Conservation (phyloP, 64 coral and sea anemone species). For the Actinia tenebrosa region DNA sequence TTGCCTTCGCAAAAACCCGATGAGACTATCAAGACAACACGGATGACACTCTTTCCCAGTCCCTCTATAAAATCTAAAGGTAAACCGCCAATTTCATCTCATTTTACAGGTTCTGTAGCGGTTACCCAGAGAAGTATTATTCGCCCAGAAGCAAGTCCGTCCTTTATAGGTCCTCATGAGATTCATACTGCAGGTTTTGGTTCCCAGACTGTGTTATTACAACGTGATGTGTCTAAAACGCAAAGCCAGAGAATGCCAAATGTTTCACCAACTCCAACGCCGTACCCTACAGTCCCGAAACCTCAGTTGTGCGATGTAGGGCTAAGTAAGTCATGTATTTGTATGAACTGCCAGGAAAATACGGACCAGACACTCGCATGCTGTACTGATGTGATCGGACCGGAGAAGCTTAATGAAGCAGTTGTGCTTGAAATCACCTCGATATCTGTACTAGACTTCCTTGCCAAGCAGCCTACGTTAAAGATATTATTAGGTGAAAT, state of each 20-base stretch:
- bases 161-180: background rate
- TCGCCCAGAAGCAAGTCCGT: slow-evolving; percentile 7
- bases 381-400: slow-evolving; percentile 53
- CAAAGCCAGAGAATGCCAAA: background rate
- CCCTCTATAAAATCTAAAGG: slow-evolving; percentile 1
- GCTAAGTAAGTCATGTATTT: slow-evolving; percentile 44
- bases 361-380: slow-evolving; percentile 35
- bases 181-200: background rate
- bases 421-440: slow-evolving; percentile 35
- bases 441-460: slow-evolving; percentile 38
- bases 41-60: slow-evolving; percentile 11
- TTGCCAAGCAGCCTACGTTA: background rate
- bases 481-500: background rate
- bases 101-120: slow-evolving; percentile 14
- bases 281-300: background rate
- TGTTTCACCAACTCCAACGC: slow-evolving; percentile 1
- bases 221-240: background rate
- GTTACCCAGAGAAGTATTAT: background rate
- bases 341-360: slow-evolving; percentile 64
- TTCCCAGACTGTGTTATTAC: background rate
- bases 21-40: background rate
- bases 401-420: slow-evolving; percentile 34
- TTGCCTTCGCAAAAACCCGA: background rate
- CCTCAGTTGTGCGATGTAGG: background rate
- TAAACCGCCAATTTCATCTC: slow-evolving; percentile 28